Evolutionary conservation across 1,140 invertebrate species (phyloP), one percentile per base, ranked within the genome.

Genomic region (Drosophila ficusphila): DNA sequence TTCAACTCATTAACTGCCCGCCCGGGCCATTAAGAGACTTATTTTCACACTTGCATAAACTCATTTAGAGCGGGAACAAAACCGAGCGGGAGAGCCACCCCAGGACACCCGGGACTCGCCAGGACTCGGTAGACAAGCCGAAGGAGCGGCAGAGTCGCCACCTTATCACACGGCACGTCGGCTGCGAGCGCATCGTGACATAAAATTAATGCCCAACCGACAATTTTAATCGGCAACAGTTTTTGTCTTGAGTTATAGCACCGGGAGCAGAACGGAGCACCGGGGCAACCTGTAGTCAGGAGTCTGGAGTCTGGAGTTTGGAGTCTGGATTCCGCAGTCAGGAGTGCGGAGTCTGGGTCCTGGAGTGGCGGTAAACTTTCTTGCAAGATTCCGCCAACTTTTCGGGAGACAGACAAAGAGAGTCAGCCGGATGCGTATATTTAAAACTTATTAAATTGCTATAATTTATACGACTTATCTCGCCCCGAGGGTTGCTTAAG

Each of bases 361-460:
- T 27, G 38, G 18, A 5, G 38, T 7, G 3, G 42, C 52, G 39
- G 79, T 53, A 85, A 86, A 86, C 58, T 86, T 86, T 88, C 42
- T 44, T 58, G 73, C 77, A 74, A 88, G 82, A 85, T 81, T 85
- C 68, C 44, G 51, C 29, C 69, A 71, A 79, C 74, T 68, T 76
- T 86, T 74, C 25, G 56, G 54, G 11, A 49, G 33, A 47, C 61
- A 72, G 56, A 54, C 42, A 75, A 44, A 61, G 41, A 36, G 34
- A 75, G 70, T 29, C 61, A 60, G 56, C 58, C 83, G 89, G 89
- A 90, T 90, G 89, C 83, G 76, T 89, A 90, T 85, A 90, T 90
- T 90, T 90, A 89, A 85, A 90, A 90, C 89, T 90, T 90, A 90
- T 90, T 90, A 90, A 90, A 90, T 90, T 90, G 89, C 89, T 90